Evolutionary conservation across 1,140 invertebrate genomes (phyloP), one percentile per base, ranked within the genome.

Genomic region (Magallana ariakensis): DNA sequence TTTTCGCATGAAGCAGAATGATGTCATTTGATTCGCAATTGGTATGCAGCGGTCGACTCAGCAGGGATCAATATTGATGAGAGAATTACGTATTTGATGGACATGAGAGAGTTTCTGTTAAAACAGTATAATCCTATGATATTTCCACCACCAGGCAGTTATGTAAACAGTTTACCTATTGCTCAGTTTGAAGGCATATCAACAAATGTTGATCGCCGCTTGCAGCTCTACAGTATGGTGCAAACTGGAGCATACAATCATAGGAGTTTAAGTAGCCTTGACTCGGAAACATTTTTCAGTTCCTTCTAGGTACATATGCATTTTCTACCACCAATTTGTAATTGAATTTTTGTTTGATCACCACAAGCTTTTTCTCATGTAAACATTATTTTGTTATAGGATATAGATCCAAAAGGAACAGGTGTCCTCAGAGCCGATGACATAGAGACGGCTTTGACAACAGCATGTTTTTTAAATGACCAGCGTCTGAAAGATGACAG

Each of bases 161-260:
- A 60, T 58, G 9, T 70, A 54, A 80, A 62, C 80, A 84, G 70
- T n/a, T 85, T 13, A 87, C 75, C 22, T 46, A 82, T 19, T 89
- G 70, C 11, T 19, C 53, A n/a, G 89, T 87, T 10, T 89, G 75
- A 80, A 80, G 19, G 75, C 46, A n/a, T 80, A 33, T 53, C 9
- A 33, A 33, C 75, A 26, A 80, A 80, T 80, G 46, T 80, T 33
- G 75, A 80, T 13, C 75, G 75, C 22, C 75, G 75, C 46, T 80
- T 80, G 15, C 75, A 80, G 75, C 75, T 80, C 9, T 80, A 22
- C 19, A 80, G 19, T 15, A 80, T 80, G 75, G 46, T 53, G 46
- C 22, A 80, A 53, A 80, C 22, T 80, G 19, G 75, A 80, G 26
- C n/a, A n/a, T n/a, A n/a, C n/a, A n/a, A n/a, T n/a, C n/a, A n/a